Evolutionary conservation across 2,888 invertebrate species (phyloP).

Genomic region (Pycnomerus fuliginosus): DNA sequence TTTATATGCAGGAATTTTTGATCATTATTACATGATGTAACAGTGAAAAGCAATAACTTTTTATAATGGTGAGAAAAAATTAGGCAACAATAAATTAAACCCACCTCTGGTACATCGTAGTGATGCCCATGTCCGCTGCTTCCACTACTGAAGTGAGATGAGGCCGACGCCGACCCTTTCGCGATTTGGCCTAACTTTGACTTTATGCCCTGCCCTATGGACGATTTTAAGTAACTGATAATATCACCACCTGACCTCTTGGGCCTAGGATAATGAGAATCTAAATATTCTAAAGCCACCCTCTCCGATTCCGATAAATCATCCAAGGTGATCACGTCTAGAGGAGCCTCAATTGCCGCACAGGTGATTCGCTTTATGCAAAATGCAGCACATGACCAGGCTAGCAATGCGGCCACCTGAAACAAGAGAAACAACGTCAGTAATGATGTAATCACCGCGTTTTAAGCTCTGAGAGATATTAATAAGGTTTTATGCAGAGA

Average conservation of each 20-base stretch:
- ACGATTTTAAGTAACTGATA: constrained; percentile 30
- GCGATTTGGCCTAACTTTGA: constrained; percentile 59
- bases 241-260: constrained; percentile 42
- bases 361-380: constrained; percentile 23
- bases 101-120: constrained; percentile 28
- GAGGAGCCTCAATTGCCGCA: constrained; percentile 38
- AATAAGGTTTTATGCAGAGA: not conserved
- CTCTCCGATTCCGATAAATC: constrained; percentile 39
- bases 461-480: constrained; percentile 1
- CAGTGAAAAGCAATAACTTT: no score
- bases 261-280: constrained; percentile 33
- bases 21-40: no score
- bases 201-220: constrained; percentile 52
- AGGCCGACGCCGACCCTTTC: constrained; percentile 58
- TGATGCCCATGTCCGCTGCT: constrained; percentile 37
- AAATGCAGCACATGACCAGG: constrained; percentile 23
- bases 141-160: constrained; percentile 53
- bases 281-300: constrained; percentile 34
- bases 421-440: no score
- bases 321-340: constrained; percentile 38
- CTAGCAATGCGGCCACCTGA: constrained; percentile 34
- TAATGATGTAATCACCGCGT: constrained; percentile 2
- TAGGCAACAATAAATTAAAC: constrained; percentile 2
- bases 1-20: no score
- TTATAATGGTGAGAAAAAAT: not conserved